phyloP scores from a whole-genome alignment of 2,888 invertebrate species.

The Agelastica alni region DNA sequence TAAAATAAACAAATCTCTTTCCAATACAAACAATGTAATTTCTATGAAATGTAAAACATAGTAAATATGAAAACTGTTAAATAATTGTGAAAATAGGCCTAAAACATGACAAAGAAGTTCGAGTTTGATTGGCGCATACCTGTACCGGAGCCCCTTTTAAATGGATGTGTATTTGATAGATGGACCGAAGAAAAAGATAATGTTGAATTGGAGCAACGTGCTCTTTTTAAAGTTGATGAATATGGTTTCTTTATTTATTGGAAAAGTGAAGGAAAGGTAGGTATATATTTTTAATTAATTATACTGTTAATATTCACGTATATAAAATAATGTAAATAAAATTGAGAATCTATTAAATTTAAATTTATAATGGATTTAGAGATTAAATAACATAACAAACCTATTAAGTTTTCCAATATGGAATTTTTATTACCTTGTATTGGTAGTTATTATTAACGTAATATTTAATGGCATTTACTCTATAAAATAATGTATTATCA shows the following conservation, averaged over 20 bases:
- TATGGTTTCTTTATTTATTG: constrained; percentile 98
- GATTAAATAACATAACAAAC: too few relatives aligned
- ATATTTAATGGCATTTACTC: too few relatives aligned
- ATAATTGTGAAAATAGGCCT: constrained; percentile 19
- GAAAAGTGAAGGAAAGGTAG: constrained; percentile 94
- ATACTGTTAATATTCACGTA: too few relatives aligned
- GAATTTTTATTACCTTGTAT: too few relatives aligned
- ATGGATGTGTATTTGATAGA: constrained; percentile 91
- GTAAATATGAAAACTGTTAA: constrained; percentile 6
- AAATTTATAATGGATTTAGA: too few relatives aligned
- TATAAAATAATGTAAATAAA: too few relatives aligned
- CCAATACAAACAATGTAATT: constrained; percentile 9
- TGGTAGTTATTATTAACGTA: too few relatives aligned
- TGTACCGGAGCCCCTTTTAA: constrained; percentile 83
- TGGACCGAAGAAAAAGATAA: constrained; percentile 98
- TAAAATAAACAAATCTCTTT: neutral
- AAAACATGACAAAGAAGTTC: constrained; percentile 92
- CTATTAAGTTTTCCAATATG: too few relatives aligned
- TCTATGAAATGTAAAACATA: constrained; percentile 7
- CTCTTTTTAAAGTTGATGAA: constrained; percentile 92
- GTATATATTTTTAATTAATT: constrained; percentile 29
- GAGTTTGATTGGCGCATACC: constrained; percentile 98
- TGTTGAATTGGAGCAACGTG: constrained; percentile 84
- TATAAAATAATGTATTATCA: too few relatives aligned
- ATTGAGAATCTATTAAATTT: too few relatives aligned